Base-by-base conservation (phyloP, 2,888 invertebrate genomes). In the Seira musarum region DNA sequence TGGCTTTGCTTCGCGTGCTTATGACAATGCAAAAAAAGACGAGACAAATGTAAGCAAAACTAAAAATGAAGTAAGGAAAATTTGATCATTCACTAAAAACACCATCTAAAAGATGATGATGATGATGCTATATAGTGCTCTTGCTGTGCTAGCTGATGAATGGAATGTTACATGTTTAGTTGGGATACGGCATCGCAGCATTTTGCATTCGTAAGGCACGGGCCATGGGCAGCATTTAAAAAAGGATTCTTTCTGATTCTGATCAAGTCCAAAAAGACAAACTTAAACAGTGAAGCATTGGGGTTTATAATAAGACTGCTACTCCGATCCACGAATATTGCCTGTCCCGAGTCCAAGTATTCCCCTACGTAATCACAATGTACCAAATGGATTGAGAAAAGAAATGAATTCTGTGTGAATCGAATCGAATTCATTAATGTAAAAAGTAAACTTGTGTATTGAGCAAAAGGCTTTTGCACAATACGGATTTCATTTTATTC, bases 381-480 rank as follows among this genome's bases (percentile, higher is more conserved):
- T 40, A 64, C 69, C 63, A 53, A 73, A 69, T 63, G 53, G 53
- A 53, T 53, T 17, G 53, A 53, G 53, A n/a, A 53, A 17, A 53
- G 53, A 53, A 77, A 81, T 40, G 75, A 64, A 77, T 72, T 53
- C 15, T 53, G n/a, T 53, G 76, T 77, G 81, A 77, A 81, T 72
- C 75, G 81, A 77, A 81, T 72, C 75, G 77, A 81, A 81, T 81
- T 81, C 81, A 81, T 77, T 73, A 81, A 70, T 64, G 63, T n/a
- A 60, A 60, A 76, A 61, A 76, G 64, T 67, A 68, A 49, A 68
- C 75, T 66, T 60, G 24, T 68, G 68, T 67, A 21, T 74, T 15
- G 13, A 35, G 13, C 64, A 30, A 30, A 30, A 21, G 30, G 13
- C 46, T 53, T 64, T 22, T 40, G 21, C 57, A 25, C 74, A 75